phyloP scores from a whole-genome alignment of 2,797 vertebrate species.

The Notoglanidium macrostoma region DNA sequence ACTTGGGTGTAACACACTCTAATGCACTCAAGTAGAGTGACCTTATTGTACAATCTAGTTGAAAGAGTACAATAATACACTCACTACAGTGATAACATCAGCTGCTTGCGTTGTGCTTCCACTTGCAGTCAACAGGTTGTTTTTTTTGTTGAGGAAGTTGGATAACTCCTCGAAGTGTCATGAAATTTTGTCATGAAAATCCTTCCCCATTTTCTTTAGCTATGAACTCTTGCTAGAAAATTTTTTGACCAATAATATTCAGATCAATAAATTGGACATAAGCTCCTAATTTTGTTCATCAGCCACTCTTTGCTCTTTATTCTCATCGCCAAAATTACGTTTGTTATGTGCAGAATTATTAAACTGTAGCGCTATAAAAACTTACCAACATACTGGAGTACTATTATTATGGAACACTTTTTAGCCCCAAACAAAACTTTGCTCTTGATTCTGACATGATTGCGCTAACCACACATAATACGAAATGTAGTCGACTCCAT shows the following conservation, averaged over 20 bases:
- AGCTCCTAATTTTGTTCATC: background rate
- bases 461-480: constrained; percentile 11
- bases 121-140: background rate
- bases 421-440: background rate
- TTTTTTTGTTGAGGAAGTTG: background rate
- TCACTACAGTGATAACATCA: background rate
- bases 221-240: background rate
- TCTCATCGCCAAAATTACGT: background rate
- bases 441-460: background rate
- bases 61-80: background rate
- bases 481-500: background rate
- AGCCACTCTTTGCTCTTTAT: background rate
- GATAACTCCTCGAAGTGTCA: background rate
- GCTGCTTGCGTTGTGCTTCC: background rate
- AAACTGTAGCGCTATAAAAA: background rate
- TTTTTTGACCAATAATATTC: background rate
- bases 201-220: background rate
- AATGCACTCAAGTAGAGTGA: background rate
- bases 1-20: background rate
- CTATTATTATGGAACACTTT: background rate
- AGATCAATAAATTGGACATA: too few species aligned
- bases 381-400: background rate
- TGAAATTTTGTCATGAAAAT: too few species aligned
- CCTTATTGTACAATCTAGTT: background rate
- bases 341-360: background rate